These are phyloP conservation scores for Galaxea fascicularis DNA, from an alignment of 92 coral and sea anemone genomes.

Conservation along the genomic window DNA sequence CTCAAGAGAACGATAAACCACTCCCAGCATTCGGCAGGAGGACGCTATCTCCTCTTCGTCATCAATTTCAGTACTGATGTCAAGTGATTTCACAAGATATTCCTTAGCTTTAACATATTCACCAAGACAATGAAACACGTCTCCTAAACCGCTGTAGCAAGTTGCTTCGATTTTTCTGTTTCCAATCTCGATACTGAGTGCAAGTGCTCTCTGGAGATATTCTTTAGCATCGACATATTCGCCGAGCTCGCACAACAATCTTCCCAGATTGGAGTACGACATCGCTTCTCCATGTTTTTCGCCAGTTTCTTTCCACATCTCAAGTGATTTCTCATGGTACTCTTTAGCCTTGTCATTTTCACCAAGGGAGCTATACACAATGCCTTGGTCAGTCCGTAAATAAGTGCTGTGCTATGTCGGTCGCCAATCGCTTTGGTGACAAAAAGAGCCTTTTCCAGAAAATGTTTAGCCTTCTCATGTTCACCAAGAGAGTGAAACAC, in stretches of 20 bases:
- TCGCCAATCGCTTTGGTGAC: neutral
- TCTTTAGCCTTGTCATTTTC: neutral
- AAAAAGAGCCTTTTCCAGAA: neutral
- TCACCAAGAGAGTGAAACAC: neutral
- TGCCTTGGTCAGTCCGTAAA: neutral
- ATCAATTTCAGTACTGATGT: neutral
- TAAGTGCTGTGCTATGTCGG: neutral
- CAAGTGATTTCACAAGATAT: neutral
- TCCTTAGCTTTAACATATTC: too few relatives aligned
- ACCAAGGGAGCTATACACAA: neutral
- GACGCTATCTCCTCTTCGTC: neutral
- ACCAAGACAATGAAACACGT: neutral
- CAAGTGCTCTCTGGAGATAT: neutral
- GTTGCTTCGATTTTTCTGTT: neutral
- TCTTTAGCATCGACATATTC: neutral
- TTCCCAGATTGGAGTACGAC: neutral
- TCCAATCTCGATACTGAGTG: neutral
- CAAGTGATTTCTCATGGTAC: neutral
- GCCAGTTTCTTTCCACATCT: neutral
- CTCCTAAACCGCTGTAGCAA: neutral
- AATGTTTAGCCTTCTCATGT: neutral
- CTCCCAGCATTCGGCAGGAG: neutral
- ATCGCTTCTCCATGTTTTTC: neutral
- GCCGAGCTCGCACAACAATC: neutral
- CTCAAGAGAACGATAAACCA: neutral